phyloP scores from a whole-genome alignment of 2,113 vertebrate genomes.

The Nycticebus coucang region DNA sequence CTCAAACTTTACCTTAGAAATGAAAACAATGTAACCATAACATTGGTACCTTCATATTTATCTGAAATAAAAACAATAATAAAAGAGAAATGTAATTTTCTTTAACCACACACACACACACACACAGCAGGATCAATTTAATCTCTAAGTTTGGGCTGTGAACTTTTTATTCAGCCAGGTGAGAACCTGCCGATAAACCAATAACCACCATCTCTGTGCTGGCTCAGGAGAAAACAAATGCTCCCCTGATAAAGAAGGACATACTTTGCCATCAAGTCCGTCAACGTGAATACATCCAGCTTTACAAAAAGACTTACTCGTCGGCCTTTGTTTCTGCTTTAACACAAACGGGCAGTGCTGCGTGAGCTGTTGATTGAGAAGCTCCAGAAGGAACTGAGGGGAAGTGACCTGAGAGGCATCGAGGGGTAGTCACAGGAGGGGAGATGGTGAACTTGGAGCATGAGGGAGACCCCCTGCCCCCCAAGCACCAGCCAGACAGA shows the following conservation, averaged over 20 bases:
- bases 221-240: too few species aligned
- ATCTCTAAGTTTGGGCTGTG: neutral
- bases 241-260: neutral
- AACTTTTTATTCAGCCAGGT: neutral
- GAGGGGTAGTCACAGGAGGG: neutral
- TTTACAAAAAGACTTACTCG: neutral
- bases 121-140: too few species aligned
- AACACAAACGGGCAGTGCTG: too few species aligned
- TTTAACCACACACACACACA: too few species aligned
- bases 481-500: accelerated
- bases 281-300: neutral
- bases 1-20: too few species aligned
- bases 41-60: too few species aligned
- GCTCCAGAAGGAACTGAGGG: neutral
- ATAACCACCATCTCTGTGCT: neutral
- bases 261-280: neutral
- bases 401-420: neutral
- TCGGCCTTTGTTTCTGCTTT: neutral
- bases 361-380: neutral
- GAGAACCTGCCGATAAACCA: neutral
- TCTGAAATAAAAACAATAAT: too few species aligned
- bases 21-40: too few species aligned
- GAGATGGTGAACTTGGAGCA: neutral
- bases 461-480: neutral
- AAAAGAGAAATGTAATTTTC: too few species aligned